Percentiles rank a stretch among this genome's conserved stretches.
Conservation (phyloP, 2,888 invertebrate species). For the Idaea straminata region DNA sequence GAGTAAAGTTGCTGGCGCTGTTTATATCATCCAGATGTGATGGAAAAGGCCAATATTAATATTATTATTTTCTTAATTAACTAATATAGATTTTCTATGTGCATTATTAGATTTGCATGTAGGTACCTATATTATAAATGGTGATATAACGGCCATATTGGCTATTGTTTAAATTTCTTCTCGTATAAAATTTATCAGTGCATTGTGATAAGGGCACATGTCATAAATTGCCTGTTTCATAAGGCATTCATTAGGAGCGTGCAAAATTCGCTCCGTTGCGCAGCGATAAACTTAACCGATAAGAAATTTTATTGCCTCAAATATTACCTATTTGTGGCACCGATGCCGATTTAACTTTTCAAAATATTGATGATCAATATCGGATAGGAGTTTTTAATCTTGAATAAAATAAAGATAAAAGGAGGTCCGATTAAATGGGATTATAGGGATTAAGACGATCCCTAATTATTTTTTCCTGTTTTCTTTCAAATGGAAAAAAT, state of each 20-base stretch:
- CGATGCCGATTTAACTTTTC: conserved; percentile 49
- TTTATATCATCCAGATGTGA: too few species aligned
- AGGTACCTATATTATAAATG: conserved; percentile 6
- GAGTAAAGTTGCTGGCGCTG: too few species aligned
- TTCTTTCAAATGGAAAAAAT: neutral
- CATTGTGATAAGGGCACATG: conserved; percentile 71
- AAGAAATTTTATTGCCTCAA: conserved; percentile 74
- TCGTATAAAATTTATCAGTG: conserved; percentile 72
- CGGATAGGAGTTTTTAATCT: neutral
- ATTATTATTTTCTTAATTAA: too few species aligned
- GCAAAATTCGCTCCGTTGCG: conserved; percentile 76
- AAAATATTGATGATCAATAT: conserved; percentile 23
- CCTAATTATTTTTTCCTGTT: neutral
- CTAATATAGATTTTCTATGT: too few species aligned
- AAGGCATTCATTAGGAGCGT: conserved; percentile 79
- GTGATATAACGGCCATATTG: conserved; percentile 28
- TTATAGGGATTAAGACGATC: neutral
- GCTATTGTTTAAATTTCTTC: conserved; percentile 67
- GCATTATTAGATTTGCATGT: too few species aligned
- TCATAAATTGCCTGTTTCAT: conserved; percentile 80
- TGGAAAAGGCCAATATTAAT: too few species aligned
- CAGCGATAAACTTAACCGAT: conserved; percentile 70
- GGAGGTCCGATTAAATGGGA: neutral
- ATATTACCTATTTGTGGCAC: conserved; percentile 73
- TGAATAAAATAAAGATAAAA: neutral